Evolutionary conservation across 2,797 vertebrate genomes (phyloP), one percentile per base, ranked within the genome.

Genomic region (Chaetophractus vellerosus): DNA sequence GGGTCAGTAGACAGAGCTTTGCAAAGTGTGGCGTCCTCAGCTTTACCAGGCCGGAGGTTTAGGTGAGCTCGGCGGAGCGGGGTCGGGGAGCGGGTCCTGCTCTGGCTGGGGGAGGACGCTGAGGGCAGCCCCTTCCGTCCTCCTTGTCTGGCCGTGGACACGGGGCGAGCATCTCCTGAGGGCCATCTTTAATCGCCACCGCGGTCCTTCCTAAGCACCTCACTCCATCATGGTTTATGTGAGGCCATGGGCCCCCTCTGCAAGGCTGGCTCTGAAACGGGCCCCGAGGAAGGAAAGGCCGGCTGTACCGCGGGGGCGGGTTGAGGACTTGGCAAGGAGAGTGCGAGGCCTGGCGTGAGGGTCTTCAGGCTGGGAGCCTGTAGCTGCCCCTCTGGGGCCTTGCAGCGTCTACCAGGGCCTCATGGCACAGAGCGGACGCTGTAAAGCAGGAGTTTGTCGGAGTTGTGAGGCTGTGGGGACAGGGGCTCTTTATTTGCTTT

Each of bases 111-210:
- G 48, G 61, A 92, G 50, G 74, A 76, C 57, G 83, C 19, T 82
- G 64, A 88, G 21, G 7, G 68, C 79, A 75, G 68, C 81, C 15
- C 9, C 61, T 84, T 86, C 90, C 33, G 68, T 26, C 59, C 36
- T 68, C 84, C 61, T 84, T 68, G 64, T 38, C 92, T 86, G 61
- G 9, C 85, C 83, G 68, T 64, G 82, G 92, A 68, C 55, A 66
- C 18, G 55, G 31, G 76, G 24, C 57, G 8, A 92, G 12, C 55
- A 86, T 91, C 95, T 94, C 57, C 92, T 92, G 79, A 94, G 86
- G 72, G 63, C 91, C 72, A 21, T 59, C 31, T 93, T 68, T 50
- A 88, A 55, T 72, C 66, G 83, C 78, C 57, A 81, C 90, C 74
- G 79, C 36, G 23, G 19, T 68, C 21, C 59, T 88, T 94, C 45